Base-by-base conservation (phyloP, 1,140 invertebrate genomes). In the Drosophila equinoxialis region DNA sequence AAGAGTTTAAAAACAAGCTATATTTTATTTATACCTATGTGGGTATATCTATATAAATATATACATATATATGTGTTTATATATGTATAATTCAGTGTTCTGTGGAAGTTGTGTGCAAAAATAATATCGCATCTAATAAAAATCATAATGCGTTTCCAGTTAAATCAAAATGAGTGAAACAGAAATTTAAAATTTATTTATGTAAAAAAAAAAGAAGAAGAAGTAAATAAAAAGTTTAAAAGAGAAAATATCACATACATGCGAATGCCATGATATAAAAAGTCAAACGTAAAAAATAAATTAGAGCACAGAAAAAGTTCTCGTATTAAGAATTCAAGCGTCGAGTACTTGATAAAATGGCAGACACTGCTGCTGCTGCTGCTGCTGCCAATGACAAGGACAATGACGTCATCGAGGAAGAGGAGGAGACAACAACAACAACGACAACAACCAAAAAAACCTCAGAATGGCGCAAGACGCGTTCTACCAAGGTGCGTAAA, bases 391-490 rank as follows among this genome's bases (percentile, higher is more conserved):
- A 68, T 71, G 82, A 87, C 68, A 68, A 68, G 54, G 68, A 67
- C 55, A 82, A 76, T 69, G 89, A 87, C 65, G 76, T 91, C 71
- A 78, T 74, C 30, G 83, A 80, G 54, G 72, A 79, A 48, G 77
- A 91, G 58, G 70, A 77, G 30, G 80, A 82, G 51, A 78, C 77
- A 37, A 85, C 81, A 45, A 90, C 80, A 23, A 74, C 77, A 33
- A 85, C 81, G 39, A 90, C 80, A 23, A 85, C 81, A 23, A 84
- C 80, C 55, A 85, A 81, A 71, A 86, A 82, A 72, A 90, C 85
- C 72, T 90, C 90, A 61, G 77, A 91, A 73, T 91, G 90, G 90
- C 86, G 71, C 63, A 91, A 91, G 74, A 91, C 86, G 61, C 90
- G 86, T 76, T 74, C 90, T 69, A 85, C 90, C 65, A 91, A 90